Evolutionary conservation across 2,888 invertebrate genomes (phyloP), one percentile per base, ranked within the genome.

Genomic region (Pachycephus smyrnensis): DNA sequence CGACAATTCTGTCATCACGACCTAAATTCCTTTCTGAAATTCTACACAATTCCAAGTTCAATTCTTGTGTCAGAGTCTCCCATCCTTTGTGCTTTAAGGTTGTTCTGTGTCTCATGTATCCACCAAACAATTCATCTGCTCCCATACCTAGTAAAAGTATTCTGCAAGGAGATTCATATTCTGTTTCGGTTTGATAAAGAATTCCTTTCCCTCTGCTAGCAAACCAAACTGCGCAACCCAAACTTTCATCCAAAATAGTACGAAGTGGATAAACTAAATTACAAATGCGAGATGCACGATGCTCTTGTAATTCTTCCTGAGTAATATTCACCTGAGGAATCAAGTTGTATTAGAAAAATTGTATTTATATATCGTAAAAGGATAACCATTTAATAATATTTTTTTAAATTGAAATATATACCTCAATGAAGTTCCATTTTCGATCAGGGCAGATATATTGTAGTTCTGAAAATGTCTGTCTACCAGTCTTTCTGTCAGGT

Each of bases 191-290:
- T 4, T 86, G 85, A 73, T 84, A 82, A 3, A 92, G 76, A n/a
- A 80, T 76, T 75, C 95, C 96, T 81, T 92, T 88, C 4, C 96
- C 98, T 86, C 95, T 93, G 74, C 97, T 95, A 35, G 99, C 99
- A 94, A 99, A 99, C 98, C 99, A 99, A 73, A 97, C 92, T n/a
- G 97, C 98, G 90, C 96, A 97, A 0, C 99, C 99, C 76, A 99
- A 94, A 88, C 98, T 98, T 91, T 99, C 99, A 92, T 99, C 99
- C 75, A 99, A 92, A 79, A 99, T 95, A 1, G 98, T 97, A 84
- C 94, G 93, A 77, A 96, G 93, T 0, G 99, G 99, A 91, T 95
- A 95, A 73, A 99, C 95, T 80, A 99, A 93, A 91, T 97, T 94
- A 68, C 94, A 94, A 83, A 98, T 96, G 81, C 91, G 92, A 3